Evolutionary conservation across 1,140 invertebrate genomes (phyloP).

Genomic region (Episyrphus balteatus): DNA sequence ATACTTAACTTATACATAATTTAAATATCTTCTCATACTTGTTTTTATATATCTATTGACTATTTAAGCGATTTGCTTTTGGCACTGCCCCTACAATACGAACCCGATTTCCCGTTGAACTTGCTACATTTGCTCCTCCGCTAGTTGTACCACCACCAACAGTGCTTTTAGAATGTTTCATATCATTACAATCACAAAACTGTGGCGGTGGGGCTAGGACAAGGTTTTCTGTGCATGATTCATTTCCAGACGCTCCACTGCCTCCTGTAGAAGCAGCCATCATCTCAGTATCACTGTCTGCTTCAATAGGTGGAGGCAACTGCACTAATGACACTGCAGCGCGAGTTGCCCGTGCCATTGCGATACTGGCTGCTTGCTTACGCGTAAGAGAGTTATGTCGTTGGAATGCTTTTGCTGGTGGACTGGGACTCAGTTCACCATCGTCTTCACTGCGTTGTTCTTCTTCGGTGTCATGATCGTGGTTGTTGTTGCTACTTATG

Average conservation of each 20-base stretch:
- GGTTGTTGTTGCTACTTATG: conserved; percentile 11
- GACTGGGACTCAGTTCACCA: conserved; percentile 33
- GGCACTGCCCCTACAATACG: conserved; percentile 70
- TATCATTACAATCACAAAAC: conserved; percentile 42
- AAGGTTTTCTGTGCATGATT: conserved; percentile 43
- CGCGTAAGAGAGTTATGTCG: conserved; percentile 46
- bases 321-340: conserved; percentile 60
- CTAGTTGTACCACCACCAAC: conserved; percentile 12
- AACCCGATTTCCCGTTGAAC: conserved; percentile 43
- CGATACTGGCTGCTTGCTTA: conserved; percentile 42
- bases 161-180: conserved; percentile 24
- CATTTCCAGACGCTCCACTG: conserved; percentile 12
- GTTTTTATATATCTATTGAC: no score
- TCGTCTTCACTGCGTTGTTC: conserved; percentile 34
- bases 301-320: conserved; percentile 69
- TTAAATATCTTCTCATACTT: no score
- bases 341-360: conserved; percentile 39
- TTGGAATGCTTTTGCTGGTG: conserved; percentile 40
- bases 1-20: no score
- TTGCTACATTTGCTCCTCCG: conserved; percentile 22
- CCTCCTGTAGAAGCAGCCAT: conserved; percentile 8
- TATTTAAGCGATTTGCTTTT: conserved; percentile 39
- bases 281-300: conserved; percentile 51
- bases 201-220: conserved; percentile 70
- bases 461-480: conserved; percentile 9